These are phyloP conservation scores for Microchrysa polita DNA, from an alignment of 2,888 invertebrate species.

Conservation along the genomic window DNA sequence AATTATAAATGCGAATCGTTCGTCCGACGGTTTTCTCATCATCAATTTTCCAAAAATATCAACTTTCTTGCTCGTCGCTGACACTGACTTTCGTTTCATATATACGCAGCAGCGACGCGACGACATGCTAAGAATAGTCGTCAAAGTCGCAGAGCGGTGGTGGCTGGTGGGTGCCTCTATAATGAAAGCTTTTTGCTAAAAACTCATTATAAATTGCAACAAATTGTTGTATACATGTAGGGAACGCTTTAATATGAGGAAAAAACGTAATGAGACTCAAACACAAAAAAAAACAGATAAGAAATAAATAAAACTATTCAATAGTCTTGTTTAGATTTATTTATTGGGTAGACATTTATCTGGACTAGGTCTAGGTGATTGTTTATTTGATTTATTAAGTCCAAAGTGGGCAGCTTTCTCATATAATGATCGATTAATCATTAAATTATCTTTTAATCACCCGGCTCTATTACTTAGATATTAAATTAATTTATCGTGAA, in stretches of 20 bases:
- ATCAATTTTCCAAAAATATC: constrained; percentile 41
- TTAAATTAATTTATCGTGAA: too few species aligned
- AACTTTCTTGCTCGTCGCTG: constrained; percentile 22
- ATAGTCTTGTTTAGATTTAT: too few species aligned
- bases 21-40: constrained; percentile 25
- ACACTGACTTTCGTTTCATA: constrained; percentile 44
- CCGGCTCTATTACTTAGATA: too few species aligned
- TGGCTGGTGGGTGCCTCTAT: constrained; percentile 6
- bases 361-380: too few species aligned
- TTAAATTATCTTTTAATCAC: too few species aligned
- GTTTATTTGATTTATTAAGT: too few species aligned
- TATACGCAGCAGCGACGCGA: constrained; percentile 14
- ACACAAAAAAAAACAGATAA: too few species aligned
- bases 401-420: too few species aligned
- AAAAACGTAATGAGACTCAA: constrained; percentile 12
- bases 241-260: constrained; percentile 7
- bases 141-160: too few species aligned
- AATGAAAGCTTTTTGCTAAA: constrained; percentile 39
- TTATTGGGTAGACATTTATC: too few species aligned
- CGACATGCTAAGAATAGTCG: constrained; percentile 36
- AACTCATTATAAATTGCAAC: neutral
- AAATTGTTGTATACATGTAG: neutral
- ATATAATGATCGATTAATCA: too few species aligned
- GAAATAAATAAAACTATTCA: too few species aligned
- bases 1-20: constrained; percentile 29